A percentile compares a stretch with the other conserved stretches of the same genome.
phyloP scores from a whole-genome alignment of 37 sponge, comb jelly and placozoan species.

The Haliclona indistincta region DNA sequence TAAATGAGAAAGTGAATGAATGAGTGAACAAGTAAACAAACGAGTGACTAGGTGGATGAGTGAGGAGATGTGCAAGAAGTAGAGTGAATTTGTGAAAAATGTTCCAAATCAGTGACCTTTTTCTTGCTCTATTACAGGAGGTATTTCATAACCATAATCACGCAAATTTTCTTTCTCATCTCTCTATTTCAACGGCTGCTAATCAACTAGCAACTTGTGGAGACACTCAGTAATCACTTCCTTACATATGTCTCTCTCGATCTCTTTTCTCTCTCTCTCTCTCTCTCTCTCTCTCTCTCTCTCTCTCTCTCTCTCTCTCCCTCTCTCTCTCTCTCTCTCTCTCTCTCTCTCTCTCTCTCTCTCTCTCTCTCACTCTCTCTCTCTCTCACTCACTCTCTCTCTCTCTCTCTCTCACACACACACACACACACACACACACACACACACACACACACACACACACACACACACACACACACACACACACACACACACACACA shows the following conservation, averaged over 20 bases:
- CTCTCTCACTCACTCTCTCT: not conserved
- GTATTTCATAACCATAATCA: constrained; percentile 78
- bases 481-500: too few relatives aligned
- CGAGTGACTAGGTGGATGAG: too few relatives aligned
- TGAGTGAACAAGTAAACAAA: too few relatives aligned
- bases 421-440: not conserved
- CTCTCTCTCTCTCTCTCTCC: too few relatives aligned
- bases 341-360: not conserved
- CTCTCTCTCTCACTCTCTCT: not conserved
- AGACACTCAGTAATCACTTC: constrained; percentile 58
- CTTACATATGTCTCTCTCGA: constrained; percentile 16
- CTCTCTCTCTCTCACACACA: not conserved
- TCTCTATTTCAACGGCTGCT: constrained; percentile 67
- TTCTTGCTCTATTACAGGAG: constrained; percentile 53
- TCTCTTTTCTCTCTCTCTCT: constrained; percentile 1
- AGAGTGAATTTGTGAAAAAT: too few relatives aligned
- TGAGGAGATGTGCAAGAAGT: too few relatives aligned
- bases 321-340: too few relatives aligned
- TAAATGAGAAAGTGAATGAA: too few relatives aligned
- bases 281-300: not conserved
- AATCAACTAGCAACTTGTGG: constrained; percentile 80
- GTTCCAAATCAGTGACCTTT: too few relatives aligned
- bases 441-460: not conserved
- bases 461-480: not conserved
- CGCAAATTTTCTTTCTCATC: constrained; percentile 76